Evolutionary conservation across 2,113 vertebrate species (phyloP), one percentile per base, ranked within the genome.

Genomic region (Scolopax mira): DNA sequence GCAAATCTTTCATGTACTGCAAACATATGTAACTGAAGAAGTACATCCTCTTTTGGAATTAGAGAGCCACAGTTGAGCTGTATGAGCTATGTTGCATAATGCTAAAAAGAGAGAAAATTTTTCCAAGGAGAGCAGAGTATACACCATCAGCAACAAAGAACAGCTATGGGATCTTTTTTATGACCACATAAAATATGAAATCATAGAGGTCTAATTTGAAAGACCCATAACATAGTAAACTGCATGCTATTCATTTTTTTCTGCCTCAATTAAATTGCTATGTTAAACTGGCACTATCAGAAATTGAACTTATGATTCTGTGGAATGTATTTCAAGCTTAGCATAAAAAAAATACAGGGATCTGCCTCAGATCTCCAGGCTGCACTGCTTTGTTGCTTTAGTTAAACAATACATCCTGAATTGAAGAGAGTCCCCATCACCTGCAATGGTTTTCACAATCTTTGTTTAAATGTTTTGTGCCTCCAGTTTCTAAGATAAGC

Each of bases 141-240:
- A 79, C 94, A 89, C 69, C 7, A 0, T 62, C 77, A 77, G 21
- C 31, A 62, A 62, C 71, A 80, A 88, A 88, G 62, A 88, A 70
- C 41, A 91, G 49, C 52, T 77, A 37, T 73, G 49, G 79, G 49
- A 86, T 89, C 19, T 37, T 64, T 93, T 96, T 94, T 89, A 91
- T 89, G 74, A 48, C 25, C 66, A 77, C 24, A 85, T 85, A 93
- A 92, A 95, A 95, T 75, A 79, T 87, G 88, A 95, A 94, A 91
- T 79, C 49, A 18, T 70, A 73, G 57, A 89, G 44, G 57, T 91
- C 65, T 75, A 69, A 82, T 70, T 35, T 82, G 81, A 89, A 93
- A 94, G 46, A 82, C 44, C 18, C 54, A 55, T 86, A 84, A 60
- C 35, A 74, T 19, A 73, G 55, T 52, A 90, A 94, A 92, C 75